Evolutionary conservation across 1,140 invertebrate genomes (phyloP), one percentile per base, ranked within the genome.

Genomic region (Panagrolaimus sp.): DNA sequence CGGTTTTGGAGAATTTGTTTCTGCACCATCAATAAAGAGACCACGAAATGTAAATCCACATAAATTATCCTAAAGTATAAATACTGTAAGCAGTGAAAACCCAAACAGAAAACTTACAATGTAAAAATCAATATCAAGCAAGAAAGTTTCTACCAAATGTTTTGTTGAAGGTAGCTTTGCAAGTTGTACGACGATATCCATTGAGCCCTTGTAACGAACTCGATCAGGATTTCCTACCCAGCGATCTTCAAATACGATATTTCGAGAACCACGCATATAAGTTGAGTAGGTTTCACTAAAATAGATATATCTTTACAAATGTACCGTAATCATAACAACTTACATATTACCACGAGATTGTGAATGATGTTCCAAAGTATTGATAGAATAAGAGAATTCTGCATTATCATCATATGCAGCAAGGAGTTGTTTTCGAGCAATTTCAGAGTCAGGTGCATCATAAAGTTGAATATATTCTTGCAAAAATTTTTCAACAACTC

Each of bases 141-240:
- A 28, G 63, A 76, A 76, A 8, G 76, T 73, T n/a, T 71, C 65
- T 43, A 74, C 75, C 14, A 77, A 52, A 46, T 76, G 75, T 28
- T 72, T 52, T 21, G 75, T 76, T 21, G 43, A 28, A 7, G 75
- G 75, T 28, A 76, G 43, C 43, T 69, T 65, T 45, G 68, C 64
- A 26, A 76, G 63, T n/a, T 68, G 68, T 4, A 78, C 75, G 12
- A 73, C 75, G 26, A 76, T 68, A 44, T 77, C 73, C 75, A 76
- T 77, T 14, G 75, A 28, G 1, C 73, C 75, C 32, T 70, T 68
- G 65, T 73, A 78, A 12, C 76, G 14, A 28, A 76, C 52, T 17
- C 69, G 73, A 24, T 77, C 75, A 2, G 76, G 75, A 55, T 78
- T 78, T 6, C 17, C 17, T n/a, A 32, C 32, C 75, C 75, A 76